These are phyloP conservation scores for Bolinopsis microptera DNA, from an alignment of 37 sponge, comb jelly and placozoan species.

Conservation along the genomic window DNA sequence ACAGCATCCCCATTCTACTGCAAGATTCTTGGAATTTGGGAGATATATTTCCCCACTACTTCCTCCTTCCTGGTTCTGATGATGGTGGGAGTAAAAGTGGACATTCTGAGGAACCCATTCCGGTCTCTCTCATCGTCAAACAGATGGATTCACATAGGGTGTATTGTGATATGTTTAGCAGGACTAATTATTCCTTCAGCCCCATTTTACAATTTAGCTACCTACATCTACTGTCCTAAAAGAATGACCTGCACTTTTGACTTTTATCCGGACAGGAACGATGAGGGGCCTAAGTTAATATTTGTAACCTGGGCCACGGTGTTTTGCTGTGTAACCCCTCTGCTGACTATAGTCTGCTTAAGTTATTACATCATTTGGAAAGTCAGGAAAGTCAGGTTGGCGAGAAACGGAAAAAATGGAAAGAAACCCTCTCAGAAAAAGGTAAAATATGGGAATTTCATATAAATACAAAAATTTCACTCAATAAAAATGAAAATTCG, in stretches of 20 bases:
- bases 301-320: not conserved
- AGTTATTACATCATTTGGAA: not conserved
- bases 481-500: too few species aligned
- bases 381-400: too few species aligned
- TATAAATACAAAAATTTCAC: too few species aligned
- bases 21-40: slow-evolving; percentile 11
- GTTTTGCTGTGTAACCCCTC: slow-evolving; percentile 23
- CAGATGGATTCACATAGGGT: not conserved
- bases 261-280: slow-evolving; percentile 28
- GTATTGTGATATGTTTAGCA: not conserved
- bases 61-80: slow-evolving; percentile 33
- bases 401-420: too few species aligned
- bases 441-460: too few species aligned
- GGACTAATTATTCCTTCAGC: slow-evolving; percentile 32
- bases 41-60: slow-evolving; percentile 52
- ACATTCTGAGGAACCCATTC: slow-evolving; percentile 14
- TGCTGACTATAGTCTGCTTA: not conserved
- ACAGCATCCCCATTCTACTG: not conserved
- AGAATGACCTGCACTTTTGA: slow-evolving; percentile 23
- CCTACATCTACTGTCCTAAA: slow-evolving; percentile 31
- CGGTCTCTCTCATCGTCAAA: not conserved
- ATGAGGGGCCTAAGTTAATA: not conserved
- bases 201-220: slow-evolving; percentile 1
- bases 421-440: too few species aligned
- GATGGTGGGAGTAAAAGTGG: not conserved